Evolutionary conservation across 2,888 invertebrate genomes (phyloP).

Genomic region (Rhagonycha lutea): DNA sequence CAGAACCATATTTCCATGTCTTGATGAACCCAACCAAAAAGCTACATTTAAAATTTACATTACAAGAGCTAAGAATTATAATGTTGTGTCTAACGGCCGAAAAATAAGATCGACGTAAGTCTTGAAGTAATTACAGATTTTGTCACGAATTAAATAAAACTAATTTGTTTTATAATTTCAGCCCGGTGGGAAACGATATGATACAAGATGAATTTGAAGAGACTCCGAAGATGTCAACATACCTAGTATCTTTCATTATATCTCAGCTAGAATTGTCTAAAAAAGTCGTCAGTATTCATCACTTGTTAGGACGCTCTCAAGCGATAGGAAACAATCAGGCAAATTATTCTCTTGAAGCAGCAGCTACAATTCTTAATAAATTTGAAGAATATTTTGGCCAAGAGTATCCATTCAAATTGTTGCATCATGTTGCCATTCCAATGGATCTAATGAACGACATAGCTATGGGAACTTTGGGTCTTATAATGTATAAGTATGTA

Average conservation of each 20-base stretch:
- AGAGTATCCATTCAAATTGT: background rate
- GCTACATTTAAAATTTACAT: background rate
- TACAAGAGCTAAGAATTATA: background rate
- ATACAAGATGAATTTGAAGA: background rate
- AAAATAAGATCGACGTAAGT: background rate
- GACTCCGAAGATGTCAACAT: background rate
- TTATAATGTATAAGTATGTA: background rate
- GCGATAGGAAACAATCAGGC: background rate
- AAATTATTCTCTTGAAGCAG: slow-evolving; percentile 32
- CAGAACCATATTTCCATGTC: background rate
- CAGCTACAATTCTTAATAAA: background rate
- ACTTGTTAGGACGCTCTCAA: background rate
- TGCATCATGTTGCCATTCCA: background rate
- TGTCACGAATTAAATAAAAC: too few relatives aligned
- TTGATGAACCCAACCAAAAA: background rate
- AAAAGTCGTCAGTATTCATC: background rate
- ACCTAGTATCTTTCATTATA: background rate
- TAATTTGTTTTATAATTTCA: background rate
- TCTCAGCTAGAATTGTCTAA: background rate
- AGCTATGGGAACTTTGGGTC: background rate
- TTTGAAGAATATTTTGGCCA: background rate
- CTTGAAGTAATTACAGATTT: too few relatives aligned
- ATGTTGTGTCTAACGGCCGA: background rate
- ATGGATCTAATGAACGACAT: background rate
- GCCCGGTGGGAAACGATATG: background rate